Conservation (phyloP, 2,113 vertebrate species). For the Ranitomeya imitator region DNA sequence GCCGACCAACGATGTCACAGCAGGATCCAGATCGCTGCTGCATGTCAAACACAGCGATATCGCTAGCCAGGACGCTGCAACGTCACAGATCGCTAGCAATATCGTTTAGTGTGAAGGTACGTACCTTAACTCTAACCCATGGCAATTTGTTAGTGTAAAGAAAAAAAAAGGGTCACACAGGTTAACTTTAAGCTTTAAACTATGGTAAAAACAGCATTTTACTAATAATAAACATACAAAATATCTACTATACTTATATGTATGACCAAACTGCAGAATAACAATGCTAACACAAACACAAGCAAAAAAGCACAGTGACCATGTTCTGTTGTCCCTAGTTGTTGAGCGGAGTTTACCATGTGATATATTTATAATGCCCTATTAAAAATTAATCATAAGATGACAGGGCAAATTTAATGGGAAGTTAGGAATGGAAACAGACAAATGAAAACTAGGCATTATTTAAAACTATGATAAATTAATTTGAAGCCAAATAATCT, state of each 20-base stretch:
- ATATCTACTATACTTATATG: background rate
- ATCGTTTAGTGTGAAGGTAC: too few relatives aligned
- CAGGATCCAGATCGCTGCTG: too few relatives aligned
- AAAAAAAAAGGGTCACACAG: too few relatives aligned
- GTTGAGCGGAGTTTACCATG: background rate
- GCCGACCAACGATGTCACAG: too few relatives aligned
- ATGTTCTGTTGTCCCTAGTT: background rate
- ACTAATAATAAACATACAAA: background rate
- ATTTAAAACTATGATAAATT: conserved; percentile 12
- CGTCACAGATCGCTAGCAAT: too few relatives aligned
- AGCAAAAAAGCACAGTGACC: background rate
- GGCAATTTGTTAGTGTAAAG: too few relatives aligned
- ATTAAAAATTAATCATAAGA: background rate
- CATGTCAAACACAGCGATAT: too few relatives aligned
- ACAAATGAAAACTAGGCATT: background rate
- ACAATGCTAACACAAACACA: background rate
- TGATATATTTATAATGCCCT: background rate
- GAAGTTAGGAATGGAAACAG: background rate
- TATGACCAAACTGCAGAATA: background rate
- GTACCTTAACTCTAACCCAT: too few relatives aligned
- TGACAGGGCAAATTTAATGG: background rate
- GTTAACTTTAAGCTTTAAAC: too few relatives aligned
- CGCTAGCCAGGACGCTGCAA: too few relatives aligned
- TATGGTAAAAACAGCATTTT: background rate
- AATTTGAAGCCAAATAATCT: conserved; percentile 12